Evolutionary conservation across 2,797 vertebrate genomes (phyloP), one percentile per base, ranked within the genome.

Genomic region (Sitta carolinensis): DNA sequence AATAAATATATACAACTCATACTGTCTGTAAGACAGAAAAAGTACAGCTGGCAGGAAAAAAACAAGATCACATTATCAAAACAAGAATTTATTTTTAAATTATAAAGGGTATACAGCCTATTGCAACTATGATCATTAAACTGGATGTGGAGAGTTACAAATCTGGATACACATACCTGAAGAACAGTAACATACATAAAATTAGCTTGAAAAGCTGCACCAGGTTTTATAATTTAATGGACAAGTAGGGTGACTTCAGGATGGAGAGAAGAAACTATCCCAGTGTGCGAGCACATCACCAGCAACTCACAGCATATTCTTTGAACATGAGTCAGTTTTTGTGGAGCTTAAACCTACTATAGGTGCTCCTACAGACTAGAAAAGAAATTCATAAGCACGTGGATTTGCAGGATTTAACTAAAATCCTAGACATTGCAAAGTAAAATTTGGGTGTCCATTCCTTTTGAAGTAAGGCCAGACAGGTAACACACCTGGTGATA

Each of bases 401-500:
- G 14, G 21, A 75, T 48, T 48, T 89, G 40, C 13, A 91, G 19
- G 23, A 74, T 26, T 67, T 69, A 36, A 40, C 14, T n/a, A 42
- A 0, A 1, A 16, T 21, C 48, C 36, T 18, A 81, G 16, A 13
- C 16, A 38, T 5, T 34, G 12, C 5, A 3, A 76, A 75, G 1
- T 34, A 27, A 25, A 72, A 76, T 34, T 30, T n/a, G 42, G 5
- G 8, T 61, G 50, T 30, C 57, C 0, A 0, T 27, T 59, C 14
- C 52, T 61, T n/a, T 7, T 27, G 67, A 82, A 77, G 42, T 30
- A 50, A 93, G 36, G 58, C 10, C 43, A 81, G 77, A 20, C 5
- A 66, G 3, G 7, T 4, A 25, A 26, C 30, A 27, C 96, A 99
- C 99, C 99, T 99, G 94, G 99, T 99, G 91, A 99, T 98, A 19